Evolutionary conservation across 2,113 vertebrate genomes (phyloP).

Genomic region (Lepisosteus oculatus): DNA sequence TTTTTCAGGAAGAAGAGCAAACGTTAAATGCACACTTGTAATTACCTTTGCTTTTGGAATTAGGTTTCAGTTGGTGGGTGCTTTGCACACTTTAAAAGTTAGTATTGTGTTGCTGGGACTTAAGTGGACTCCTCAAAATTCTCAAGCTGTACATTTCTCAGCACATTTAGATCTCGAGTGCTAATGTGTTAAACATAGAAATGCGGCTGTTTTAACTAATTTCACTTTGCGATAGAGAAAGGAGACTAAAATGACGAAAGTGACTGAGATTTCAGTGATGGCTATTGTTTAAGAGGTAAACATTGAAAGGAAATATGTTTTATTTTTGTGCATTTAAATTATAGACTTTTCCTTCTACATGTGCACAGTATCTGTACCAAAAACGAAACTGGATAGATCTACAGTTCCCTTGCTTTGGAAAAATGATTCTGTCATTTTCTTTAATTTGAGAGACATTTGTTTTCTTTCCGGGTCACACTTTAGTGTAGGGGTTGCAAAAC

Average conservation of each 20-base stretch:
- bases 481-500: too few species aligned
- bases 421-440: slow-evolving; percentile 42
- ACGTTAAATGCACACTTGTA: background rate
- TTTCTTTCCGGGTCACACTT: slow-evolving; percentile 12
- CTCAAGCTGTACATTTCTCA: too few species aligned
- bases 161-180: too few species aligned
- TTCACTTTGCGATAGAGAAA: background rate
- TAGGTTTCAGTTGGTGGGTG: background rate
- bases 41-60: slow-evolving; percentile 1
- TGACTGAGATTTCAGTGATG: background rate
- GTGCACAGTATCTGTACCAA: slow-evolving; percentile 81
- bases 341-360: slow-evolving; percentile 63
- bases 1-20: background rate
- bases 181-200: background rate
- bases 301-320: slow-evolving; percentile 1
- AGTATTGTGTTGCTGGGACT: background rate
- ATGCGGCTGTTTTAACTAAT: background rate
- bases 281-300: background rate
- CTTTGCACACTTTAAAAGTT: slow-evolving; percentile 4
- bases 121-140: too few species aligned
- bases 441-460: slow-evolving; percentile 42
- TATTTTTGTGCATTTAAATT: slow-evolving; percentile 32
- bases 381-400: slow-evolving; percentile 78
- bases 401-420: slow-evolving; percentile 71
- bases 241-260: background rate